phyloP scores from a whole-genome alignment of 2,888 invertebrate genomes.

The Oasisia sp. region DNA sequence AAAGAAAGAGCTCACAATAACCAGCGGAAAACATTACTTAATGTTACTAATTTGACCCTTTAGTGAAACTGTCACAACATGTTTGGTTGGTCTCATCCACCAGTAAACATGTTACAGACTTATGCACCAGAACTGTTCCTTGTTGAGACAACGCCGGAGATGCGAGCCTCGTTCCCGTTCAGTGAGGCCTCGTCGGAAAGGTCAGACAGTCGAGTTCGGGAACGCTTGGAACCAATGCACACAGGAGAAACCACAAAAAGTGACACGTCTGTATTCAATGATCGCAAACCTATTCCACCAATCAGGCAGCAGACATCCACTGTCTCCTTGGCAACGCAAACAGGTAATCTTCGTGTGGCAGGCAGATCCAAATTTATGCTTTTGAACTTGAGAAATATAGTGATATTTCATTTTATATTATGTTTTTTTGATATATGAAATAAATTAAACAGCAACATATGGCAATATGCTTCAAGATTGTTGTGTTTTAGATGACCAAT shows the following conservation, averaged over 20 bases:
- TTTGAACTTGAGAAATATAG: background rate
- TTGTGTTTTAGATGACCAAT: background rate
- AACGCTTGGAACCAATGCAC: background rate
- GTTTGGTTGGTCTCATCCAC: background rate
- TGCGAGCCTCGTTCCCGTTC: background rate
- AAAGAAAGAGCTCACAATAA: background rate
- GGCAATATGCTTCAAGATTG: background rate
- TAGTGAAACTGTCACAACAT: background rate
- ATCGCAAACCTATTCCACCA: background rate
- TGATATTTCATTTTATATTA: background rate
- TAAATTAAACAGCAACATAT: background rate
- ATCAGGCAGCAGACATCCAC: background rate
- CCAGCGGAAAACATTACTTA: too few species aligned
- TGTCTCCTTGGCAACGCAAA: background rate
- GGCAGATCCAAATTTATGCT: background rate
- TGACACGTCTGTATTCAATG: background rate
- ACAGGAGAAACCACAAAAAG: background rate
- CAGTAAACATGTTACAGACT: background rate
- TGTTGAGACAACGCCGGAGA: constrained; percentile 17
- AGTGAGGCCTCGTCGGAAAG: background rate
- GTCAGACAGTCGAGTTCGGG: background rate
- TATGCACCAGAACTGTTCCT: constrained; percentile 23
- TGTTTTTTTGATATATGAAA: background rate
- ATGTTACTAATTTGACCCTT: too few species aligned
- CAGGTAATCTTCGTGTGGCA: constrained; percentile 1